A percentile compares a stretch with the other conserved stretches of the same genome.
These are phyloP conservation scores for Acanthurus tractus DNA, from an alignment of 2,797 vertebrate species.

Conservation along the genomic window DNA sequence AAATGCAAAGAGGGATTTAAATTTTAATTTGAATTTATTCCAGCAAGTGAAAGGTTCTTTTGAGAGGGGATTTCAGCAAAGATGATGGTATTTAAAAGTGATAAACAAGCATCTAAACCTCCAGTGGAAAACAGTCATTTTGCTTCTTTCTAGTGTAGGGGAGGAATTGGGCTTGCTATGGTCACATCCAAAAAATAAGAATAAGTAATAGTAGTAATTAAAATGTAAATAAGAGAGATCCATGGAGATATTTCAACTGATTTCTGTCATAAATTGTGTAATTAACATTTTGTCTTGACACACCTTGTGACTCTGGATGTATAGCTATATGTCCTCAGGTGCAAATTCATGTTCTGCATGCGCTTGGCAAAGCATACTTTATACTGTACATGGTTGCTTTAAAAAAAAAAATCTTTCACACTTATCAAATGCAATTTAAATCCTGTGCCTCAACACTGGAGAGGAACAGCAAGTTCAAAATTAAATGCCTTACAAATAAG, in stretches of 20 bases:
- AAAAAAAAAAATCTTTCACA: conserved; percentile 77
- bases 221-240: conserved; percentile 86
- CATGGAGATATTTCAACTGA: conserved; percentile 78
- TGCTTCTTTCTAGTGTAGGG: conserved; percentile 86
- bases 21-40: conserved; percentile 94
- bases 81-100: conserved; percentile 93
- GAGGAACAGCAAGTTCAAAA: conserved; percentile 75
- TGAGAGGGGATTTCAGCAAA: conserved; percentile 92
- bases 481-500: conserved; percentile 74
- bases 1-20: conserved; percentile 94
- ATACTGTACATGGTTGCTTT: conserved; percentile 72
- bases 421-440: conserved; percentile 82
- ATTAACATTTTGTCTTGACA: conserved; percentile 79
- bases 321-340: conserved; percentile 78
- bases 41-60: conserved; percentile 93
- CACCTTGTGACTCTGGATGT: conserved; percentile 73
- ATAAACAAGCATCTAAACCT: conserved; percentile 93
- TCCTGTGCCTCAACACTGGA: conserved; percentile 67
- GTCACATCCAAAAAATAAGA: conserved; percentile 85
- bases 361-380: conserved; percentile 75
- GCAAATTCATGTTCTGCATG: conserved; percentile 69
- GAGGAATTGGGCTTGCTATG: conserved; percentile 85
- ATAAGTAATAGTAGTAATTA: conserved; percentile 87
- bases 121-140: conserved; percentile 87
- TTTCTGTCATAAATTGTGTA: conserved; percentile 78